Conservation (phyloP, 1,140 invertebrate genomes). For the Panagrolaimus sp. region DNA sequence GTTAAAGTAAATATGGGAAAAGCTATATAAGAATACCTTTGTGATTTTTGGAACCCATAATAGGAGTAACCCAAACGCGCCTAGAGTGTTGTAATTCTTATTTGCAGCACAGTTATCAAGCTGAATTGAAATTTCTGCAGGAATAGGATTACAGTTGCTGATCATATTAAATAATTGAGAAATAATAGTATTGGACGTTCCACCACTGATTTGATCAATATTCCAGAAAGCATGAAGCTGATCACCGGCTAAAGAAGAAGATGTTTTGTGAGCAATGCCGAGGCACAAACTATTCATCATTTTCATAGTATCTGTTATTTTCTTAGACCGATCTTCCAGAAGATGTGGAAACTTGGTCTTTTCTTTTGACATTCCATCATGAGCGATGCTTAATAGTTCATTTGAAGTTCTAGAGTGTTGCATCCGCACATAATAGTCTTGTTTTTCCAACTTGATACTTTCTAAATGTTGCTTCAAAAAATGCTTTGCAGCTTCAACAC, state of each 20-base stretch:
- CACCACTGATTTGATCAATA: no score
- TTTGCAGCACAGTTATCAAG: not conserved
- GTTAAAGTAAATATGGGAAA: not conserved
- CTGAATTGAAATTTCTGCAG: not conserved
- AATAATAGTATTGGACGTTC: no score
- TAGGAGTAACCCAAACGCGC: not conserved
- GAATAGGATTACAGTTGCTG: not conserved
- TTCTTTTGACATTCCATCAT: not conserved
- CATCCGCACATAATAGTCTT: not conserved
- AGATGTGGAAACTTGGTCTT: not conserved
- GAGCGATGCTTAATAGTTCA: not conserved
- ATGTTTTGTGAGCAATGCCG: not conserved
- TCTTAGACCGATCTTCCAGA: not conserved
- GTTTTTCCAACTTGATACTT: not conserved
- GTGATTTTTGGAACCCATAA: not conserved
- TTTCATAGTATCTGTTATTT: not conserved
- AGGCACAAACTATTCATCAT: not conserved
- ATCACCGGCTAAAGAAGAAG: no score
- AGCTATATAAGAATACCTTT: not conserved
- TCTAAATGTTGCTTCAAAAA: not conserved
- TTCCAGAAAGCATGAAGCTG: no score
- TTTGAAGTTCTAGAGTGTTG: not conserved
- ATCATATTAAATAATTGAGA: no score
- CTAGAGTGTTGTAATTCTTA: not conserved
- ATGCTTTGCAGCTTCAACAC: not conserved